Base-by-base conservation (phyloP, 2,113 vertebrate genomes). In the Fukomys damarensis region DNA sequence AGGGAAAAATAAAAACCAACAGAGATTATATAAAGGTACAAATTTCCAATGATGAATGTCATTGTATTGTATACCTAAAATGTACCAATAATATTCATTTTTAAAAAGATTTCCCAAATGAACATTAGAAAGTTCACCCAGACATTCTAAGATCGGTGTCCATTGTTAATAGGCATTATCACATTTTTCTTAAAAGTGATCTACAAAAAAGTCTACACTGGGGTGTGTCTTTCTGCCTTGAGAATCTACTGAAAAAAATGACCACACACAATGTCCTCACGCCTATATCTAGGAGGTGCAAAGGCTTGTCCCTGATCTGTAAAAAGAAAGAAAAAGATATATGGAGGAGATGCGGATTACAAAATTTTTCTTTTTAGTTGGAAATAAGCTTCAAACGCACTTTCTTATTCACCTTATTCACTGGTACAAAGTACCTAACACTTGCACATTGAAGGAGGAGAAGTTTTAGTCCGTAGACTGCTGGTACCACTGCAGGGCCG, bases 351-450 rank as follows among this genome's bases (percentile, higher is more conserved):
- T 59, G 1, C 5, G 35, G 1, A 0, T 52, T 80, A 43, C 12
- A 89, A 1, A 9, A 49, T 16, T 92, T 81, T 54, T 28, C 2
- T 32, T 56, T 91, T 93, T 72, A 54, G 26, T 59, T 65, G 84
- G 7, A 91, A 93, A 61, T 85, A 76, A 76, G 61, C 63, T 84
- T 92, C n/a, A 94, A 65, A 94, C 3, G 66, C 28, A 61, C 16
- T 46, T 16, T 76, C 41, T 17, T 6, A 76, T 24, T 49, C 43
- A 30, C 13, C 41, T 76, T 76, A 46, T 28, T 46, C 7, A 2
- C 72, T 76, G 6, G 41, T 5, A 76, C 24, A 46, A 26, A 76
- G 3, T 76, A 76, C 26, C 2, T 4, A 46, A 46, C 26, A 7
- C 24, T 6, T 43, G 41, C 41, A 6, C 41, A 28, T 74, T 74